Conservation (phyloP, 2,113 vertebrate genomes). For the Centropristis striata region DNA sequence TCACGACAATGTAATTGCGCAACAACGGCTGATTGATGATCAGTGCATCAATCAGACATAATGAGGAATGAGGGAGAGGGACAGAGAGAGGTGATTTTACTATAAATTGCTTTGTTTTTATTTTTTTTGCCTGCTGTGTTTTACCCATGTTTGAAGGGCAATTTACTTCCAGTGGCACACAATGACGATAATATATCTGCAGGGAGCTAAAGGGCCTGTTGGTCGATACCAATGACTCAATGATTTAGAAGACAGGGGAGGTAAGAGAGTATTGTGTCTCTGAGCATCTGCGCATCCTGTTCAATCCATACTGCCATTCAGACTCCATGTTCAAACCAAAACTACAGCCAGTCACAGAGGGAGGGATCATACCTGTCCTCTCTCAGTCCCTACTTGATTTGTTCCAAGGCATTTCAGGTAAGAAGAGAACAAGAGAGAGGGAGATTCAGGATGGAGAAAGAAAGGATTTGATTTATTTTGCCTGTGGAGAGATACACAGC, state of each 20-base stretch:
- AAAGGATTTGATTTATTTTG: constrained; percentile 28
- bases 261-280: constrained; percentile 3
- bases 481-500: neutral
- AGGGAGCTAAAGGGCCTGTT: constrained; percentile 8
- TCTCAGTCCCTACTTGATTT: neutral
- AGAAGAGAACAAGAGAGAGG: neutral
- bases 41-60: neutral
- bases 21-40: neutral
- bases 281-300: neutral
- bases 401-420: neutral
- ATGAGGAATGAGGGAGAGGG: neutral
- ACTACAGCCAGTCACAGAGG: neutral
- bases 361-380: neutral
- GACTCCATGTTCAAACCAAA: neutral
- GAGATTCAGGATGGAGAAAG: neutral
- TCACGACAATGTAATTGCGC: neutral
- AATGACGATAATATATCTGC: constrained; percentile 19
- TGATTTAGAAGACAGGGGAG: constrained; percentile 26
- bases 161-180: constrained; percentile 9
- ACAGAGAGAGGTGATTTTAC: neutral
- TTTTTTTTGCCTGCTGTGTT: constrained; percentile 3
- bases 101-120: neutral
- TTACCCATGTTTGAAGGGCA: neutral
- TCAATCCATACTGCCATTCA: neutral
- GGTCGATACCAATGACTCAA: constrained; percentile 41